A percentile compares a stretch with the other conserved stretches of the same genome.
Evolutionary conservation across 2,113 vertebrate species (phyloP).

Genomic region (Elgaria multicarinata): DNA sequence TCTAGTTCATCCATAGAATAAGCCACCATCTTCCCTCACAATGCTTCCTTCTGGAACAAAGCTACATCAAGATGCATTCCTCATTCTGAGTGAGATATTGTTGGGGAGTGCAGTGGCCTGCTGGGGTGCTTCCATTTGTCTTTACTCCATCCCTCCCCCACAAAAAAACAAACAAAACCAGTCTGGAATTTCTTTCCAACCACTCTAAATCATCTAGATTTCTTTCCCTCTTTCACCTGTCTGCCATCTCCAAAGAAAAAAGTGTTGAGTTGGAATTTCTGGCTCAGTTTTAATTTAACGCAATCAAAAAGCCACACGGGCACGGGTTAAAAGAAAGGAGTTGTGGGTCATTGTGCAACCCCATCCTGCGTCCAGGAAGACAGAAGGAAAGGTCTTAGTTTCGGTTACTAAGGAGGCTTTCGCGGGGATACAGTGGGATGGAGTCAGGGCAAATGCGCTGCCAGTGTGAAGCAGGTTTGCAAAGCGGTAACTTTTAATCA

Average conservation of each 20-base stretch:
- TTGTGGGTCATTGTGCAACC: not conserved
- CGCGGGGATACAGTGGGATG: not conserved
- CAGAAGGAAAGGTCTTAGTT: not conserved
- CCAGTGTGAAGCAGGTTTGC: conserved; percentile 20
- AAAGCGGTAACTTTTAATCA: conserved; percentile 47
- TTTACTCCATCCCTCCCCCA: not conserved
- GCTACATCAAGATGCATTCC: not conserved
- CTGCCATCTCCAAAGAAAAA: not conserved
- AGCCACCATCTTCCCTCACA: too few relatives aligned
- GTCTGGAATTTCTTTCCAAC: not conserved
- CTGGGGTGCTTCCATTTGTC: not conserved
- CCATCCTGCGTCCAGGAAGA: not conserved
- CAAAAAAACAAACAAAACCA: too few relatives aligned
- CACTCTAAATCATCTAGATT: not conserved
- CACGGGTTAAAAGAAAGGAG: too few relatives aligned
- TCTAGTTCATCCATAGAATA: not conserved
- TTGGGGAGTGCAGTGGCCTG: not conserved
- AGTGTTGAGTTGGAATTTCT: not conserved
- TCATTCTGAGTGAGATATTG: not conserved
- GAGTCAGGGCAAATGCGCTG: not conserved
- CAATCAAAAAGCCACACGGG: not conserved
- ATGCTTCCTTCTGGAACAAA: not conserved
- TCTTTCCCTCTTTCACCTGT: not conserved
- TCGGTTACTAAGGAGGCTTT: not conserved
- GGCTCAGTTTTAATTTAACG: not conserved